phyloP scores from a whole-genome alignment of 2,113 vertebrate genomes.

The Tetrao urogallus region DNA sequence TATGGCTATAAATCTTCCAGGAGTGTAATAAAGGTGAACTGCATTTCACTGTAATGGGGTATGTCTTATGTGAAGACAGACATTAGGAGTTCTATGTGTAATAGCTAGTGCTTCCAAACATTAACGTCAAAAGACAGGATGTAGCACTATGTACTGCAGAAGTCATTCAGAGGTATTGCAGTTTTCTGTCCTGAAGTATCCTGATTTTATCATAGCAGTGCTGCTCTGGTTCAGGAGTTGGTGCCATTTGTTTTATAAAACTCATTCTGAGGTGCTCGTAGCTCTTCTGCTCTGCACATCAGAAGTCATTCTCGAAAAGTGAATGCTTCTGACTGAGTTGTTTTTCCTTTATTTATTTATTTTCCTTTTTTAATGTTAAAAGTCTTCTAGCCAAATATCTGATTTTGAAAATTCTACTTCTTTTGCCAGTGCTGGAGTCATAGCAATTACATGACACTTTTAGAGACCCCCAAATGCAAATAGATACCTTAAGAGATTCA shows the following conservation, averaged over 20 bases:
- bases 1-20: slow-evolving; percentile 11
- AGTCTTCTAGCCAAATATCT: background rate
- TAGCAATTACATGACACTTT: background rate
- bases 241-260: background rate
- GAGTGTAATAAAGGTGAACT: slow-evolving; percentile 27
- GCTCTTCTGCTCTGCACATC: background rate
- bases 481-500: background rate
- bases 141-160: background rate
- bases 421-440: background rate
- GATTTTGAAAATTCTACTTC: background rate
- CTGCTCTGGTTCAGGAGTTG: background rate
- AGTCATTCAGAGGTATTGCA: background rate
- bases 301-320: background rate
- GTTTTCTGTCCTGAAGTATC: background rate
- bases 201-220: background rate
- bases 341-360: background rate
- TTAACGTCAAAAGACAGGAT: slow-evolving; percentile 2
- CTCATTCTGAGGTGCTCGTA: background rate
- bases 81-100: slow-evolving; percentile 33
- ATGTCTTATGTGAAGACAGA: background rate
- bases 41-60: slow-evolving; percentile 25
- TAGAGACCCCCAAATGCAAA: background rate
- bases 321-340: background rate
- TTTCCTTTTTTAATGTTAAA: background rate
- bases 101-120: background rate